A percentile compares a stretch with the other conserved stretches of the same genome.
Conservation (phyloP, 1,140 invertebrate genomes). For the Drosophila insularis region DNA sequence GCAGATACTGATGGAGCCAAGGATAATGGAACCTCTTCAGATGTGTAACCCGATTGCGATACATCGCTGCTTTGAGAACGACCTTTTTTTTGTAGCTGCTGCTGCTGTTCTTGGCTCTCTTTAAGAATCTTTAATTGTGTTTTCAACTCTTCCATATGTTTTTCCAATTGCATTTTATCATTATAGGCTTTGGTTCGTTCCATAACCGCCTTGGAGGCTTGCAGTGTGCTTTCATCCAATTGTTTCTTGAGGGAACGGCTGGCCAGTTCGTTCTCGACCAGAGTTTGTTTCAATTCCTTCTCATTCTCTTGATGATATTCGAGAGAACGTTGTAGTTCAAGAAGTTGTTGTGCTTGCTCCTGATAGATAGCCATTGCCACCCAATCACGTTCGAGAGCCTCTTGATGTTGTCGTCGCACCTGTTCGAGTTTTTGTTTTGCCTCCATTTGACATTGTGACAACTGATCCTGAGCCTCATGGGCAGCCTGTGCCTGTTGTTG, state of each 20-base stretch:
- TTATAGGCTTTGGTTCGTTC: slow-evolving; percentile 87
- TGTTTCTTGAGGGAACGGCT: slow-evolving; percentile 69
- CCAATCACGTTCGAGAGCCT: slow-evolving; percentile 62
- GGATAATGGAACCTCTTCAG: slow-evolving; percentile 67
- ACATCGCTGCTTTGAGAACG: slow-evolving; percentile 60
- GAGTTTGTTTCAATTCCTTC: slow-evolving; percentile 69
- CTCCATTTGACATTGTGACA: slow-evolving; percentile 68
- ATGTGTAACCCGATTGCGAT: slow-evolving; percentile 76
- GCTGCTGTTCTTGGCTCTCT: slow-evolving; percentile 13
- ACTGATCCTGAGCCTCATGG: slow-evolving; percentile 49
- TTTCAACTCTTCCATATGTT: slow-evolving; percentile 81
- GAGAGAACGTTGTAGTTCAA: slow-evolving; percentile 57
- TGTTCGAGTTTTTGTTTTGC: slow-evolving; percentile 45
- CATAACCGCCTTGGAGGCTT: slow-evolving; percentile 85
- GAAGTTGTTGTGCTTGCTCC: slow-evolving; percentile 54
- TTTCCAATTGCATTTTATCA: slow-evolving; percentile 83
- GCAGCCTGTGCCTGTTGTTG: slow-evolving; percentile 53
- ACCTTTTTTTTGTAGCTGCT: slow-evolving; percentile 35
- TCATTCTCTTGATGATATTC: slow-evolving; percentile 78
- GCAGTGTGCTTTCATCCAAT: slow-evolving; percentile 75
- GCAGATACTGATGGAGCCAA: slow-evolving; percentile 21
- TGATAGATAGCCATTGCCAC: slow-evolving; percentile 52
- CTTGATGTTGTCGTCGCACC: slow-evolving; percentile 47
- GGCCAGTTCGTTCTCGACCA: slow-evolving; percentile 71
- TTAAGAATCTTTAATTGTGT: slow-evolving; percentile 44